Evolutionary conservation across 2,113 vertebrate species (phyloP).

Genomic region (Callionymus lyra): DNA sequence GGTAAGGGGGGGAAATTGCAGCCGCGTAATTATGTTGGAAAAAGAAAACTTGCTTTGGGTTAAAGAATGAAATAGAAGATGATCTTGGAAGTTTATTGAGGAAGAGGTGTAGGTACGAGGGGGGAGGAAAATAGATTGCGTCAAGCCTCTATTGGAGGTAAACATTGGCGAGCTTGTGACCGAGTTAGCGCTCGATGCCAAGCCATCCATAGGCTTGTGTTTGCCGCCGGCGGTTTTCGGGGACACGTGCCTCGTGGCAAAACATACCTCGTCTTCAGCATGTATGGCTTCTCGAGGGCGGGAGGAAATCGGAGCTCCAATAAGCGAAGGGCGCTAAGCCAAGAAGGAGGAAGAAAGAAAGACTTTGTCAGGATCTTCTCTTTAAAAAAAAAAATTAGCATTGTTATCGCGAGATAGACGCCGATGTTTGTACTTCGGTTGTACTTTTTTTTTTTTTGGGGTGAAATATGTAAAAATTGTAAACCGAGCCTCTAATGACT

Average conservation of each 20-base stretch:
- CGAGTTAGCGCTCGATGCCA: conserved; percentile 34
- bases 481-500: conserved; percentile 67
- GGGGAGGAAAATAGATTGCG: conserved; percentile 4
- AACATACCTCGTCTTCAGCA: conserved; percentile 54
- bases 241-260: conserved; percentile 66
- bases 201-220: conserved; percentile 40
- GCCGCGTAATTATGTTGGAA: conserved; percentile 36
- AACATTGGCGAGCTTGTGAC: conserved; percentile 16
- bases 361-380: conserved; percentile 67
- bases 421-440: conserved; percentile 65
- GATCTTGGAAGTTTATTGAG: conserved; percentile 19
- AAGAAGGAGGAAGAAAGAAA: conserved; percentile 19
- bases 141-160: conserved; percentile 8
- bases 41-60: conserved; percentile 38
- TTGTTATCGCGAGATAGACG: conserved; percentile 71
- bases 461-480: conserved; percentile 68
- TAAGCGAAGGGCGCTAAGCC: conserved; percentile 60
- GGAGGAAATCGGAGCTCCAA: conserved; percentile 57
- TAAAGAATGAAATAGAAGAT: conserved; percentile 27
- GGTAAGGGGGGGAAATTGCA: conserved; percentile 46
- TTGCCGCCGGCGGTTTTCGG: conserved; percentile 53
- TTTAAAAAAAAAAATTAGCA: conserved; percentile 61
- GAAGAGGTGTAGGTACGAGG: conserved; percentile 20
- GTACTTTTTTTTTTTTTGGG: conserved; percentile 63
- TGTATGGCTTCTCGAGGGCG: conserved; percentile 50